These are phyloP conservation scores for Lycaena phlaeas DNA, from an alignment of 2,888 invertebrate species.

Conservation along the genomic window DNA sequence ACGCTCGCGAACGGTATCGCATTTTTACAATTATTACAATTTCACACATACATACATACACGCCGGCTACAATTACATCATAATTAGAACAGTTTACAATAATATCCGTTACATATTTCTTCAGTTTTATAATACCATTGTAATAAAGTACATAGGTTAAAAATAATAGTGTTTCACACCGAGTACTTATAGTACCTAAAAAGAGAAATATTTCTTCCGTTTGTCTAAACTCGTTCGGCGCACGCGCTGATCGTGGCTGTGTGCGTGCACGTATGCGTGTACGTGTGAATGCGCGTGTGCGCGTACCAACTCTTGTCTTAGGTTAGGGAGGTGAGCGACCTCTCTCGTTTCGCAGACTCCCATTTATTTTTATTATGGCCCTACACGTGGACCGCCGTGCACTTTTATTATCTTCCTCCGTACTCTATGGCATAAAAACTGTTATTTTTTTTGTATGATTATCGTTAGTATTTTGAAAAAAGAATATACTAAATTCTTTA, in stretches of 20 bases:
- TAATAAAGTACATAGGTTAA: too few species aligned
- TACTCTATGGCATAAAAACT: slow-evolving; percentile 3
- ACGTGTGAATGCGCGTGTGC: slow-evolving; percentile 44
- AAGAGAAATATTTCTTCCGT: slow-evolving; percentile 71
- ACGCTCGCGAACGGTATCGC: slow-evolving; percentile 46
- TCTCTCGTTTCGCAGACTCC: slow-evolving; percentile 60
- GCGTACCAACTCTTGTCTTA: slow-evolving; percentile 64
- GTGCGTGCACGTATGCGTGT: slow-evolving; percentile 33
- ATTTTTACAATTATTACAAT: slow-evolving; percentile 34
- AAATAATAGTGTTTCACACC: slow-evolving; percentile 23
- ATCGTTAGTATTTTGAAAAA: too few species aligned
- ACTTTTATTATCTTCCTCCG: slow-evolving; percentile 58
- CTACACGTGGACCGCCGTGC: slow-evolving; percentile 55
- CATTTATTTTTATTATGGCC: slow-evolving; percentile 69
- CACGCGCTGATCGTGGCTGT: slow-evolving; percentile 51
- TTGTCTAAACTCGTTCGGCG: slow-evolving; percentile 69
- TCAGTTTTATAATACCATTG: too few species aligned
- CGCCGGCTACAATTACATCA: slow-evolving; percentile 5
- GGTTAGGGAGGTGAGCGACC: slow-evolving; percentile 73
- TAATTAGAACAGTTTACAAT: neutral
- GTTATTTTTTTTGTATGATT: too few species aligned
- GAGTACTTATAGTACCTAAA: slow-evolving; percentile 48
- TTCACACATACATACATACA: slow-evolving; percentile 12
- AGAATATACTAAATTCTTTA: too few species aligned
- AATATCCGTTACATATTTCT: too few species aligned